phyloP scores from a whole-genome alignment of 2,797 vertebrate genomes.

The Chrysocyon brachyurus region DNA sequence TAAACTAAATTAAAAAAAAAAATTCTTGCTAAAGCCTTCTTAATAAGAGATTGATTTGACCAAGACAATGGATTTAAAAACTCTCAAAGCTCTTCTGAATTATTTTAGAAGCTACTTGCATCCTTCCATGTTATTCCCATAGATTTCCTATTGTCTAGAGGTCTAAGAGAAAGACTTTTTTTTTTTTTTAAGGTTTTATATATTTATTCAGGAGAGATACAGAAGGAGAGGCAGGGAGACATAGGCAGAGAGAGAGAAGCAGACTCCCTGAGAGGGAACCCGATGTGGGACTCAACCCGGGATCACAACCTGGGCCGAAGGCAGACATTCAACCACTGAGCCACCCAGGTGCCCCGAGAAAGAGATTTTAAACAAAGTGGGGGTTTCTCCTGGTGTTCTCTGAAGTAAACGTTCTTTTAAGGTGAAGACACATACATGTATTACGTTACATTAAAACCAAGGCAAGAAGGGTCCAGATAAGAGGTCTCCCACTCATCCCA shows the following conservation, averaged over 20 bases:
- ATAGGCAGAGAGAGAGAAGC: too few relatives aligned
- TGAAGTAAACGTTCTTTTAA: neutral
- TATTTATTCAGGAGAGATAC: too few relatives aligned
- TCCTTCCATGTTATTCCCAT: neutral
- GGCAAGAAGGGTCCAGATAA: neutral
- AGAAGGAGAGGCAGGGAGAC: too few relatives aligned
- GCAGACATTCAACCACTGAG: too few relatives aligned
- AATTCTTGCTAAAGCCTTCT: neutral
- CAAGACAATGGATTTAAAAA: neutral
- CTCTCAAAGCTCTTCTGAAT: neutral
- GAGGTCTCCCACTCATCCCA: neutral
- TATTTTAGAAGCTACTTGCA: neutral
- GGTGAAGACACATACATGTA: neutral
- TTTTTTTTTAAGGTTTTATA: too few relatives aligned
- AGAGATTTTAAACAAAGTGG: neutral
- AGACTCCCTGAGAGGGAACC: too few relatives aligned
- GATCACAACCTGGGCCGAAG: too few relatives aligned
- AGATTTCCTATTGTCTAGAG: neutral
- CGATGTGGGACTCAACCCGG: too few relatives aligned
- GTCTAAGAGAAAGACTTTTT: neutral
- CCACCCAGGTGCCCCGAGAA: neutral
- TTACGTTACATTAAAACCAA: neutral
- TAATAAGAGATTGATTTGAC: neutral
- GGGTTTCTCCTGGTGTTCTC: neutral
- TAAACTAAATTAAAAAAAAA: neutral